These are phyloP conservation scores for Zygaena filipendulae DNA, from an alignment of 2,888 invertebrate genomes.

Conservation along the genomic window DNA sequence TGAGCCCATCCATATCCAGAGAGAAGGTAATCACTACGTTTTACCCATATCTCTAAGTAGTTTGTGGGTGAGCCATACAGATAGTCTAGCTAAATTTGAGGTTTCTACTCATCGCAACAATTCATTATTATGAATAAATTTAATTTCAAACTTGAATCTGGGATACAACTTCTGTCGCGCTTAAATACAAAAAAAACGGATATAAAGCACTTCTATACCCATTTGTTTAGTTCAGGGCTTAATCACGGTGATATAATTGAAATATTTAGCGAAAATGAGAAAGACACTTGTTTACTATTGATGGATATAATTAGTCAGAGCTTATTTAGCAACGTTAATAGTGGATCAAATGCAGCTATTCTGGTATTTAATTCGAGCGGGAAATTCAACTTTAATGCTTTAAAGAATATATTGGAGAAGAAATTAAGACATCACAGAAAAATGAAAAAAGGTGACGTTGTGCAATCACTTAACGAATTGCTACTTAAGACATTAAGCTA, in stretches of 20 bases:
- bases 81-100: no score
- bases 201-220: constrained; percentile 49
- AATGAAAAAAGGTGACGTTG: constrained; percentile 5
- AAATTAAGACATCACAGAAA: constrained; percentile 18
- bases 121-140: constrained; percentile 1
- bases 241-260: constrained; percentile 42
- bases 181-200: constrained; percentile 46
- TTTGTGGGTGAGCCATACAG: no score
- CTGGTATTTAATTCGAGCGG: constrained; percentile 53
- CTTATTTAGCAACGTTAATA: constrained; percentile 27
- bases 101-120: no score
- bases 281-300: constrained; percentile 27
- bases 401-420: constrained; percentile 23
- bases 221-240: constrained; percentile 45
- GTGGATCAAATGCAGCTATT: constrained; percentile 34
- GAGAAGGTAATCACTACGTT: no score
- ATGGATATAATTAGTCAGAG: constrained; percentile 42
- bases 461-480: constrained; percentile 17
- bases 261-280: constrained; percentile 31
- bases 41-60: no score
- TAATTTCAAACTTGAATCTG: constrained; percentile 62
- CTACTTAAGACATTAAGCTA: constrained; percentile 26
- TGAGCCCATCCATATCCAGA: no score
- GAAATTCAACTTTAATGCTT: constrained; percentile 32
- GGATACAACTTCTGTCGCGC: constrained; percentile 67